A percentile compares a stretch with the other conserved stretches of the same genome.
These are phyloP conservation scores for Lordiphosa mommai DNA, from an alignment of 1,140 invertebrate species.

Conservation along the genomic window DNA sequence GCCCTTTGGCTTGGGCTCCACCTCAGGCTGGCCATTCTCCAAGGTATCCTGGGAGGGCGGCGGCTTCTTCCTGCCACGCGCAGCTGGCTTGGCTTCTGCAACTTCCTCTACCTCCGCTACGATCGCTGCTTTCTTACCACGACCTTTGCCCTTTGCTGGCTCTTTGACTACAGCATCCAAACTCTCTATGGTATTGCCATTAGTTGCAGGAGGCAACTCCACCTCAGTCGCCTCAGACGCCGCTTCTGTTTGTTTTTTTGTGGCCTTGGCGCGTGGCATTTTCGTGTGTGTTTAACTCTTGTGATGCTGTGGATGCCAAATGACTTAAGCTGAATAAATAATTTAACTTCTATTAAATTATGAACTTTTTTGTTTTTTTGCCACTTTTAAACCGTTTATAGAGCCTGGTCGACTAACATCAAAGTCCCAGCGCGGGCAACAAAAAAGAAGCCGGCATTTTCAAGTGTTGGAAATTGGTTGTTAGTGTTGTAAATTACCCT, in stretches of 20 bases:
- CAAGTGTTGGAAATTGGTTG: no score
- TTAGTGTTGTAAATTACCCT: no score
- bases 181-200: conserved; percentile 19
- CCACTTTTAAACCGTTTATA: no score
- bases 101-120: conserved; percentile 10
- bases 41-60: background rate
- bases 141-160: conserved; percentile 34
- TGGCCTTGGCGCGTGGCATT: conserved; percentile 49
- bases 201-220: conserved; percentile 23
- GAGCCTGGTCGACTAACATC: no score
- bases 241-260: conserved; percentile 31
- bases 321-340: no score
- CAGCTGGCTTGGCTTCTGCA: conserved; percentile 15
- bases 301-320: no score
- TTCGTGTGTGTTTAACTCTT: background rate
- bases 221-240: background rate
- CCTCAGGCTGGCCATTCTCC: conserved; percentile 1
- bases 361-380: no score
- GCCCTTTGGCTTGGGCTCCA: conserved; percentile 31
- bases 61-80: conserved; percentile 35
- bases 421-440: no score
- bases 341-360: no score
- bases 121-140: conserved; percentile 24
- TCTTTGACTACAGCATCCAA: conserved; percentile 2
- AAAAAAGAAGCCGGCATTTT: no score